Base-by-base conservation (phyloP, 2,113 vertebrate species). In the Elanus axillaris region DNA sequence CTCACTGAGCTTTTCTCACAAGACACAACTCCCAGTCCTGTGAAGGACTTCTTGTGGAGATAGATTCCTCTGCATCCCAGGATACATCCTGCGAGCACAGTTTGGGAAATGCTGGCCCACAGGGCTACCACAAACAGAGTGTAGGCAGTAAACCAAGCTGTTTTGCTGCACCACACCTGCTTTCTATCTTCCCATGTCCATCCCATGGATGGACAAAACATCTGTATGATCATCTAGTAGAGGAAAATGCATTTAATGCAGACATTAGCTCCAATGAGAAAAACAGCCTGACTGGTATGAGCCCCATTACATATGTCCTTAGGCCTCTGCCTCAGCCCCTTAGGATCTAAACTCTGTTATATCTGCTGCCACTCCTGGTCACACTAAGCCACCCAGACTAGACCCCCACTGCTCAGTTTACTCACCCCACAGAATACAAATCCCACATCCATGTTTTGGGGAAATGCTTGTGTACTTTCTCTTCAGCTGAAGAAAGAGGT, bases 391-490 rank as follows among this genome's bases (percentile, higher is more conserved):
- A 76, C 38, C 13, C 74, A 88, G 48, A 48, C 23, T 52, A 76
- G 84, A n/a, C 4, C 5, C 5, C 4, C 32, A 15, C 14, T 34
- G 45, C 38, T n/a, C 32, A 40, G 34, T n/a, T 84, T 90, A 94
- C 99, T 98, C 78, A 99, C 99, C 98, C 98, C 23, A 99, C 75
- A 72, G 98, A 97, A 89, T 98, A 92, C 25, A 99, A 96, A 69
- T 98, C 94, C 98, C 98, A 99, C 48, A 99, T 97, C 99, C 98
- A 99, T 3, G 99, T 99, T 94, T 98, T 97, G 2, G 98, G 98
- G 43, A 99, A 98, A 86, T 97, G 98, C 11, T 95, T 98, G 38
- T 98, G 97, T 21, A 95, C 14, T 13, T 97, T 98, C 75, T 97
- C 76, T n/a, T 77, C 69, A 53, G 67, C 25, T 87, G 76, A 73